Base-by-base conservation (phyloP, 2,113 vertebrate genomes). In the Chionodraco myersi region DNA sequence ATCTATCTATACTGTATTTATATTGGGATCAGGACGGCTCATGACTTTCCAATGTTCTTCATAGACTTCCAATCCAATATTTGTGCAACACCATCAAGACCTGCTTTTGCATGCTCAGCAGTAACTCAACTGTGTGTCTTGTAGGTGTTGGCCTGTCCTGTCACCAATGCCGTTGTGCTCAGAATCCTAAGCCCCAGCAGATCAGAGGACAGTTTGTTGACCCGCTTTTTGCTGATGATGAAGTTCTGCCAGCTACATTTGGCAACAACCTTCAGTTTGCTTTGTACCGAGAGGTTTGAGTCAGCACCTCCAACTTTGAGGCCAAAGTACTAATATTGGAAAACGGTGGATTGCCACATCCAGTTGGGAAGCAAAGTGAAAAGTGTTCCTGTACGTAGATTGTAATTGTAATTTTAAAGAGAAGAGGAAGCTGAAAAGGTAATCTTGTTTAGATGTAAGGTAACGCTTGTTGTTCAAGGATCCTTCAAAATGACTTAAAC, bases 201-300 rank as follows among this genome's bases (percentile, higher is more conserved):
- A 48, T 49, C 30, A 4, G 41, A 36, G 70, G 69, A 75, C 26
- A 16, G 18, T 60, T 79, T 15, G 30, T 30, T 74, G 67, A 60
- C 53, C 72, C 63, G 30, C n/a, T 52, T 75, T 75, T 65, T 74
- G 68, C 66, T 69, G 64, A 77, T 63, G 13, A 14, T 65, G 63
- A 26, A 44, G 12, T 30, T 74, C 47, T 48, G 56, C 51, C 44
- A 65, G 72, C 41, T 56, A 80, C 44, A 5, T 16, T 30, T 2
- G 5, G n/a, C 26, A 53, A 10, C 44, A 76, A 73, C 82, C 76
- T 71, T 67, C 64, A 58, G n/a, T 45, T 69, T 57, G 63, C 26
- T 68, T 47, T 13, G 15, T 59, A 21, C n/a, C 59, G 58, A 21
- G 47, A n/a, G 36, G 41, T 23, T 18, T 48, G 10, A 67, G 63